Evolutionary conservation across 1,140 invertebrate species (phyloP).

Genomic region (Drosophila auraria): DNA sequence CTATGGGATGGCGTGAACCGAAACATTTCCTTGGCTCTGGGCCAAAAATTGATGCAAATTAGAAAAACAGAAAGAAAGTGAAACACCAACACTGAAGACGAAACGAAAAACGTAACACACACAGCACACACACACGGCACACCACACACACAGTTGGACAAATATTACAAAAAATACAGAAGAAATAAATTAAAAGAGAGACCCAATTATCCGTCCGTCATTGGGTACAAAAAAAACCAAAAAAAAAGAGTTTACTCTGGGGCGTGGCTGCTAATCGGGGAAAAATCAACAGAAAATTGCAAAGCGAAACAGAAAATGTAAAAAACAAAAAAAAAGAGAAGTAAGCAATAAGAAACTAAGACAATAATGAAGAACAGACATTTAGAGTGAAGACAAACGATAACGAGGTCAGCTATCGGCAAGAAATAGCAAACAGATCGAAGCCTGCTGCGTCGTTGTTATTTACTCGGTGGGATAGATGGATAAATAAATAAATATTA

Average conservation of each 20-base stretch:
- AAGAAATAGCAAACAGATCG: conserved; percentile 37
- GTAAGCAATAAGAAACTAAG: neutral
- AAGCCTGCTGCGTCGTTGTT: conserved; percentile 41
- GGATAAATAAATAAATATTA: conserved; percentile 55
- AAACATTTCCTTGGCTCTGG: conserved; percentile 67
- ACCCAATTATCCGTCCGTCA: conserved; percentile 45
- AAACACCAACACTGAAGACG: conserved; percentile 39
- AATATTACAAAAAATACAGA: conserved; percentile 48
- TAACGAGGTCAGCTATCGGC: conserved; percentile 65
- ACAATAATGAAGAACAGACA: conserved; percentile 20
- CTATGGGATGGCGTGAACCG: conserved; percentile 67
- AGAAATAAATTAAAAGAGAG: conserved; percentile 47
- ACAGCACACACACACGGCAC: conserved; percentile 21
- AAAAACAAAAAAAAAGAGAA: conserved; percentile 7
- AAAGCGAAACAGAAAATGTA: conserved; percentile 26
- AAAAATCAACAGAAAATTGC: conserved; percentile 58
- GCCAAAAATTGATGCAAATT: conserved; percentile 77
- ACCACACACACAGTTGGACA: conserved; percentile 34
- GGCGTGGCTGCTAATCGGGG: conserved; percentile 56
- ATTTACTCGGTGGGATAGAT: conserved; percentile 53
- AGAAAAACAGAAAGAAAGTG: conserved; percentile 58
- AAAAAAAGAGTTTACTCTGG: conserved; percentile 47
- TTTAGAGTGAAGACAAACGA: conserved; percentile 33
- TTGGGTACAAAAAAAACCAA: conserved; percentile 19
- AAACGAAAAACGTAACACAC: conserved; percentile 31